phyloP scores from a whole-genome alignment of 1,140 invertebrate genomes.

The Polyergus mexicanus region DNA sequence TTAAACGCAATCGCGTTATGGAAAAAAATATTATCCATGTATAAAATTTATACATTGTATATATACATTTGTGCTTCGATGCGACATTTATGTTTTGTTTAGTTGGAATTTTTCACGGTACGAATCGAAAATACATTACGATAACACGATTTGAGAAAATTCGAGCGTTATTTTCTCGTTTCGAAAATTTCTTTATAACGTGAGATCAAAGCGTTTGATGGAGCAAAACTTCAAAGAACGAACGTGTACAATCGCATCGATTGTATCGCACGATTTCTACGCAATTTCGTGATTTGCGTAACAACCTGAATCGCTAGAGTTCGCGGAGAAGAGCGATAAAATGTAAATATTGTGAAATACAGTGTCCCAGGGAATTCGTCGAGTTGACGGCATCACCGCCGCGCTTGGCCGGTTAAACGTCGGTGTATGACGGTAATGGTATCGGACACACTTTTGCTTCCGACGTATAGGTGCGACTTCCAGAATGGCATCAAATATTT shows the following conservation, averaged over 20 bases:
- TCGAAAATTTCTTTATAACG: neutral
- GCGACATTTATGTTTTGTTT: neutral
- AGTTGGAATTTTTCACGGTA: neutral
- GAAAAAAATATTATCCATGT: neutral
- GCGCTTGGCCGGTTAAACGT: constrained; percentile 32
- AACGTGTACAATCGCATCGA: constrained; percentile 57
- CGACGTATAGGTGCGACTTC: constrained; percentile 72
- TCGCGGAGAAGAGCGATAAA: constrained; percentile 75
- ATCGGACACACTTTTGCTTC: constrained; percentile 71
- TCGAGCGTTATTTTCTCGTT: neutral
- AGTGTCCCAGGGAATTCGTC: constrained; percentile 74
- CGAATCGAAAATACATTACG: neutral
- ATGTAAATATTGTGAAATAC: constrained; percentile 79
- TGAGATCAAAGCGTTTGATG: constrained; percentile 35
- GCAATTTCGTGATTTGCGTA: constrained; percentile 53
- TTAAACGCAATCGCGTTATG: neutral
- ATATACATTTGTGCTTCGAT: neutral
- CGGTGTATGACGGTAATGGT: constrained; percentile 62
- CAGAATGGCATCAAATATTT: constrained; percentile 78
- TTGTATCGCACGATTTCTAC: constrained; percentile 64
- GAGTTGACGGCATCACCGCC: constrained; percentile 45
- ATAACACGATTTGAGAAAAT: constrained; percentile 19
- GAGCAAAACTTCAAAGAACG: constrained; percentile 48
- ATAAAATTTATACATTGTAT: neutral
- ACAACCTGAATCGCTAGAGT: constrained; percentile 68